phyloP scores from a whole-genome alignment of 64 coral and sea anemone species.

The Pocillopora verrucosa region DNA sequence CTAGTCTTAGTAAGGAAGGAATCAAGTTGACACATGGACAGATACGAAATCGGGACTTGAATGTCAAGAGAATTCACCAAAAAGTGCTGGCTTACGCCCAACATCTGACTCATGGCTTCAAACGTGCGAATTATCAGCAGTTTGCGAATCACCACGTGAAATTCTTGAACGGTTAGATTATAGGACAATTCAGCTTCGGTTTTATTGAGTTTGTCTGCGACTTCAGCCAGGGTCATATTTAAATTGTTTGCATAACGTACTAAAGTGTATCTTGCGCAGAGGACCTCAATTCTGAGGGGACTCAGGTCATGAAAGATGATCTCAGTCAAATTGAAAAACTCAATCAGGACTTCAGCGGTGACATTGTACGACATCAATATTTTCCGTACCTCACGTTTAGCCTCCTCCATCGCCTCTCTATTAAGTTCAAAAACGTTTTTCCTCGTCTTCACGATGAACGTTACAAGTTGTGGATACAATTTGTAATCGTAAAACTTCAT shows the following conservation, averaged over 20 bases:
- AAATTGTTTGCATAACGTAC: constrained; percentile 32
- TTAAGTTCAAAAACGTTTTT: neutral
- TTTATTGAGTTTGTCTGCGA: constrained; percentile 2
- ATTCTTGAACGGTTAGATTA: constrained; percentile 4
- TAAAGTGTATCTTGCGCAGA: constrained; percentile 7
- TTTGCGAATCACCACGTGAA: constrained; percentile 21
- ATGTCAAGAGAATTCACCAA: constrained; percentile 6
- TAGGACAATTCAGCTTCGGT: constrained; percentile 20
- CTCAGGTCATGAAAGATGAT: neutral
- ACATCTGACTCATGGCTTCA: constrained; percentile 39
- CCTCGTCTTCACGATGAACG: neutral
- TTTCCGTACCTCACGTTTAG: neutral
- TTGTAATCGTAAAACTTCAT: neutral
- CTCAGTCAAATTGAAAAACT: neutral
- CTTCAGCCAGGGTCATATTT: neutral
- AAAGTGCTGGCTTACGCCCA: neutral
- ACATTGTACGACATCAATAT: constrained; percentile 18
- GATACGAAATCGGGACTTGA: neutral
- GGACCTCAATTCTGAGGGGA: neutral
- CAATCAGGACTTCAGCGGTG: neutral
- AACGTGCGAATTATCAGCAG: constrained; percentile 6
- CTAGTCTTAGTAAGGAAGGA: neutral
- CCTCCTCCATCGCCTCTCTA: neutral
- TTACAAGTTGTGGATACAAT: neutral
- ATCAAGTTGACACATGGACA: constrained; percentile 13